Percentiles rank a stretch among this genome's conserved stretches.
Conservation (phyloP, 2,797 vertebrate species). For the Calcarius lapponicus region DNA sequence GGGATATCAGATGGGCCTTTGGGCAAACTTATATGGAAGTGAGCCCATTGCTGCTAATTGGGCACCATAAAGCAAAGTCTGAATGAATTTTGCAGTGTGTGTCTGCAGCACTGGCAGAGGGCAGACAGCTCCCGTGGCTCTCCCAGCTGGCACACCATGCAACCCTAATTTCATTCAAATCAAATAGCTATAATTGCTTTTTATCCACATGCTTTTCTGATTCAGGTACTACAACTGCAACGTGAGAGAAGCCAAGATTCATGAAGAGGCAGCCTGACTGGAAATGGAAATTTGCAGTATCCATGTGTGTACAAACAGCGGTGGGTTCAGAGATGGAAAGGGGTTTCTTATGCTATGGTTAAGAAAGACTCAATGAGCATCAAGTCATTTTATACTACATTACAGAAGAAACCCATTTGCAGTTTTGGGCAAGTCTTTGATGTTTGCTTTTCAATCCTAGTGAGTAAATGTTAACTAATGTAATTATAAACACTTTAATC, state of each 20-base stretch:
- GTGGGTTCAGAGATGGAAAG: background rate
- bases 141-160: background rate
- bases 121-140: background rate
- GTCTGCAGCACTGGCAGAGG: background rate
- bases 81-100: background rate
- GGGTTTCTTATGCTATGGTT: background rate
- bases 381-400: background rate
- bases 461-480: background rate
- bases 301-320: background rate
- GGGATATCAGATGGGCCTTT: background rate
- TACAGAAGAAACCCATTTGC: background rate
- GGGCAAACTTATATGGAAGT: background rate
- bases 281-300: background rate
- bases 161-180: background rate
- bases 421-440: background rate
- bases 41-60: background rate
- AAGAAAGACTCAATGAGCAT: background rate
- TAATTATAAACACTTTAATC: background rate
- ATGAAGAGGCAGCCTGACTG: background rate
- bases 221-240: background rate
- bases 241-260: background rate
- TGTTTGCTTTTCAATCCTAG: background rate
- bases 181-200: background rate
- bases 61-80: background rate
- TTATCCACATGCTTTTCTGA: background rate